A percentile compares a stretch with the other conserved stretches of the same genome.
Conservation (phyloP, 2,113 vertebrate species). For the Gymnobelideus leadbeateri region DNA sequence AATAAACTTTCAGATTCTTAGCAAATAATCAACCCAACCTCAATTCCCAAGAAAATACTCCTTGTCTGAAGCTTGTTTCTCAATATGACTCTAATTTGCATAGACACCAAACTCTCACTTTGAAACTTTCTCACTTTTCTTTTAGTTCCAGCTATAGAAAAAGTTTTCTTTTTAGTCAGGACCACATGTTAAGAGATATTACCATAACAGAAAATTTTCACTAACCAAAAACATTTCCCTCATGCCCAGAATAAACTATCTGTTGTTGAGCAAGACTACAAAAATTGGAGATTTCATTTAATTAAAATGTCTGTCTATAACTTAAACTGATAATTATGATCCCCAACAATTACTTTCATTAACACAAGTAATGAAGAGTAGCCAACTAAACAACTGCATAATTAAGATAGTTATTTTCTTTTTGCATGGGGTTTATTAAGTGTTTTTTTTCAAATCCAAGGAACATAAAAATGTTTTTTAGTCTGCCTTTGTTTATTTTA, state of each 20-base stretch:
- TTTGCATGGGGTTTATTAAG: not conserved
- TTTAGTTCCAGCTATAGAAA: not conserved
- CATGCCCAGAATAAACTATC: constrained; percentile 26
- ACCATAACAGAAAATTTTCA: not conserved
- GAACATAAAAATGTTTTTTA: not conserved
- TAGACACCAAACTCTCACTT: not conserved
- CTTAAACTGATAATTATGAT: not conserved
- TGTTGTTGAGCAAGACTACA: constrained; percentile 35
- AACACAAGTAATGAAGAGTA: not conserved
- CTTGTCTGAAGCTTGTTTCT: not conserved
- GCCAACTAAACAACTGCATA: not conserved
- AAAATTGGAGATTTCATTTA: not conserved
- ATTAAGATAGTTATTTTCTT: not conserved
- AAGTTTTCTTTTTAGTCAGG: constrained; percentile 34
- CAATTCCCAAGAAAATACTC: not conserved
- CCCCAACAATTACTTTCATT: not conserved
- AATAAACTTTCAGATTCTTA: not conserved
- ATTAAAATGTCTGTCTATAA: not conserved
- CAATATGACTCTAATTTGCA: not conserved
- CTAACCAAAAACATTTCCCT: constrained; percentile 5
- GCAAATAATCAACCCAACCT: not conserved
- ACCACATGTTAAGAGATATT: constrained; percentile 28
- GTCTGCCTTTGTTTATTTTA: not conserved
- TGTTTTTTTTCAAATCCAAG: not conserved
- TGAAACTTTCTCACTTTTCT: not conserved